These are phyloP conservation scores for Tokudaia muenninki DNA, from an alignment of 2,797 vertebrate genomes.

Conservation along the genomic window DNA sequence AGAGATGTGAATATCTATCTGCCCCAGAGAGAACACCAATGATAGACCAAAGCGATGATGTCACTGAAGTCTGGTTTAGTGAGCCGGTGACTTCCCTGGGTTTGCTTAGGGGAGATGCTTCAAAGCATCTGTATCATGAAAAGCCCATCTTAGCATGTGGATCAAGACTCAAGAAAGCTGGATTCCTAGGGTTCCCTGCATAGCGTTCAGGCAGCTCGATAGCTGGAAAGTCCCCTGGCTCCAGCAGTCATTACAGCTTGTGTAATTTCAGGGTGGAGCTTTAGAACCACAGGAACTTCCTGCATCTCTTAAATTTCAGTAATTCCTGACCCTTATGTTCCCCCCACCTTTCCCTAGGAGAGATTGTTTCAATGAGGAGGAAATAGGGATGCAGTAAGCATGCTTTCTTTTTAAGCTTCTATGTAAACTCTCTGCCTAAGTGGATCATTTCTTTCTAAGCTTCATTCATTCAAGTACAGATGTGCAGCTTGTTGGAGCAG, in stretches of 20 bases:
- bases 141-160: background rate
- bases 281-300: background rate
- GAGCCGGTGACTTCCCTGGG: background rate
- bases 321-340: background rate
- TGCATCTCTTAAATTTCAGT: background rate
- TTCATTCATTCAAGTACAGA: slow-evolving; percentile 95
- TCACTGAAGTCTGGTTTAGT: background rate
- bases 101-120: background rate
- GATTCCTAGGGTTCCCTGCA: background rate
- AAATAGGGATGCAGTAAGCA: background rate
- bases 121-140: background rate
- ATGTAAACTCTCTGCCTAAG: slow-evolving; percentile 91
- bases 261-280: background rate
- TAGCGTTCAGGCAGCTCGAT: background rate
- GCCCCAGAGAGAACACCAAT: background rate
- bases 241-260: background rate
- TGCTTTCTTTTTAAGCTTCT: slow-evolving; percentile 91
- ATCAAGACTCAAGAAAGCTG: background rate
- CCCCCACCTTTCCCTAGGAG: background rate
- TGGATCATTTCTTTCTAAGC: slow-evolving; percentile 92
- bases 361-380: background rate
- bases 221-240: background rate
- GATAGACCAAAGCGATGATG: no score
- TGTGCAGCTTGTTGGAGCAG: slow-evolving; percentile 94
- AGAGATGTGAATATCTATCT: background rate